These are phyloP conservation scores for Paraplagusia blochii DNA, from an alignment of 2,113 vertebrate species.

Conservation along the genomic window DNA sequence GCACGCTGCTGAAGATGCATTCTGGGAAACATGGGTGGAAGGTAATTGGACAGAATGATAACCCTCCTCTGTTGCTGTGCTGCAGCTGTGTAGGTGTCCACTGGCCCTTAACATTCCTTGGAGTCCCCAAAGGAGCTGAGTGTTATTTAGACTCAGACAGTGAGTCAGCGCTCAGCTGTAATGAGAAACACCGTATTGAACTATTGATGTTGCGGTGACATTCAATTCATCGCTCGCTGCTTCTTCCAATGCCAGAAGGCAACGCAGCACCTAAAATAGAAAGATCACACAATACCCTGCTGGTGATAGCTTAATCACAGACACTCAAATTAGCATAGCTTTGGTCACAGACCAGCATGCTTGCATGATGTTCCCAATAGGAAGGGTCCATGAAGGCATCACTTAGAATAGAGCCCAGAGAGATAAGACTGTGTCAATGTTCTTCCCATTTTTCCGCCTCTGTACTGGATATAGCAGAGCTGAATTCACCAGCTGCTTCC, in stretches of 20 bases:
- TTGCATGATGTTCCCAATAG: slow-evolving; percentile 1
- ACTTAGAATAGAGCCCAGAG: slow-evolving; percentile 22
- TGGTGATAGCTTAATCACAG: slow-evolving; percentile 6
- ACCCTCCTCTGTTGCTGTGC: slow-evolving; percentile 19
- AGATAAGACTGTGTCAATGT: slow-evolving; percentile 42
- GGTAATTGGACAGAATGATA: slow-evolving; percentile 59
- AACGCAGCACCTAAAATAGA: slow-evolving; percentile 4
- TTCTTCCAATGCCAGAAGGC: neutral
- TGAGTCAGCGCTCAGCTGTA: slow-evolving; percentile 47
- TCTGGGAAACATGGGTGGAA: slow-evolving; percentile 52
- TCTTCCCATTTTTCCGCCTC: slow-evolving; percentile 24
- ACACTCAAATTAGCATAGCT: slow-evolving; percentile 4
- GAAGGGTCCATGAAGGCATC: slow-evolving; percentile 29
- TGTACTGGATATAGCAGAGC: slow-evolving; percentile 19
- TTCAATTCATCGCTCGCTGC: neutral
- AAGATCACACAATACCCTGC: neutral
- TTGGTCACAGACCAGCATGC: neutral
- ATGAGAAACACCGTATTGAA: slow-evolving; percentile 29
- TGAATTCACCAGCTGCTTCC: slow-evolving; percentile 44
- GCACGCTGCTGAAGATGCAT: slow-evolving; percentile 42
- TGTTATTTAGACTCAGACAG: slow-evolving; percentile 42
- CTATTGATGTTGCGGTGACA: neutral
- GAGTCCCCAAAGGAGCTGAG: slow-evolving; percentile 22
- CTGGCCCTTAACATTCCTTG: slow-evolving; percentile 33
- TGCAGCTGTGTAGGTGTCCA: slow-evolving; percentile 20